Evolutionary conservation across 2,888 invertebrate genomes (phyloP), one percentile per base, ranked within the genome.

Genomic region (Tinea semifulvella): DNA sequence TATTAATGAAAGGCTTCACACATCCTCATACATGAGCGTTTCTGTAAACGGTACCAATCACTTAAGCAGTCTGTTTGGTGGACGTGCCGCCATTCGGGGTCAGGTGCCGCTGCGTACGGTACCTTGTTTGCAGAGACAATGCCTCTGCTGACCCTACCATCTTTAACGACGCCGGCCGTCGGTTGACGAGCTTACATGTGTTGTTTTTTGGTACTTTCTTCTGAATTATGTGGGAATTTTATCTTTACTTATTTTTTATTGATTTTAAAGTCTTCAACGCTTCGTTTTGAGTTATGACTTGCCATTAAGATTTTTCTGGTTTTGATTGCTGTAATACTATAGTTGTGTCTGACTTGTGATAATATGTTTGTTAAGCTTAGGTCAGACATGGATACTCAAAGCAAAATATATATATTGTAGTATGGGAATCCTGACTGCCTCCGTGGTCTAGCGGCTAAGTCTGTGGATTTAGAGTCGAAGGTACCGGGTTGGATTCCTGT

Each of bases 1-100:
- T 31, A 31, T 31, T 31, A 31, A 31, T 31, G 13, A 19, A 40
- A 25, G 10, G 11, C 27, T 31, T 43, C 11, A 20, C 43, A 31
- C 20, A 43, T 43, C 43, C 43, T 50, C 53, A 51, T 61, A 61
- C 62, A 60, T 56, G 49, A 53, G 48, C 50, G 61, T 70, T 68
- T 74, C 68, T 71, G 73, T 67, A 60, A 69, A 69, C 73, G 71
- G 73, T 68, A 67, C 71, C 67, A 58, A 73, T 72, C 72, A 72
- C 73, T 75, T 73, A 71, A 61, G 65, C 69, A 62, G 68, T 62
- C 62, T 66, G 69, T 68, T 69, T 66, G 68, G 60, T 56, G 57
- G 66, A 66, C 66, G 68, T 65, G 65, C 63, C 57, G 61, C 61
- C 68, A 71, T 70, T 62, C 62, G 70, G 73, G 79, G 46, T 74